Percentiles rank a stretch among this genome's conserved stretches.
Evolutionary conservation across 2,888 invertebrate species (phyloP).

Genomic region (Lasioglossum leucozonium): DNA sequence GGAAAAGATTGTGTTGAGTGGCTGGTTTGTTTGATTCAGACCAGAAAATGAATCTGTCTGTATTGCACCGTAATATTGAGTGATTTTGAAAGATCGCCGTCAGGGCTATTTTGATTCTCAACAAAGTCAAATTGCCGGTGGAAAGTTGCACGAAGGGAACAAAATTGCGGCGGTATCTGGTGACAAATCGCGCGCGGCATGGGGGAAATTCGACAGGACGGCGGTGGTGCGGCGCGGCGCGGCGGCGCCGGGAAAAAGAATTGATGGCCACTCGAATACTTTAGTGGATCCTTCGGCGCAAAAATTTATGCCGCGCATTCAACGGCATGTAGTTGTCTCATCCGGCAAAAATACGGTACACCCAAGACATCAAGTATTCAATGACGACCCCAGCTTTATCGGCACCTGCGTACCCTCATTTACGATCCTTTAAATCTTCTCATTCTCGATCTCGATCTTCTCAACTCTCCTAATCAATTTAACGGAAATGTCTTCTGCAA

Average conservation of each 20-base stretch:
- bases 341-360: constrained; percentile 15
- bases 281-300: constrained; percentile 21
- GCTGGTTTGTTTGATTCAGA: neutral
- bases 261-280: constrained; percentile 23
- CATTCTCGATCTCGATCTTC: neutral
- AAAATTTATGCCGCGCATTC: constrained; percentile 24
- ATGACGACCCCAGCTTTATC: constrained; percentile 15
- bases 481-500: neutral
- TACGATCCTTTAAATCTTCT: constrained; percentile 23
- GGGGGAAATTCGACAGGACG: constrained; percentile 17
- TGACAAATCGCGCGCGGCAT: constrained; percentile 25
- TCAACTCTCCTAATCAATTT: neutral
- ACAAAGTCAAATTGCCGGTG: neutral
- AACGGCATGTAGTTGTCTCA: constrained; percentile 26
- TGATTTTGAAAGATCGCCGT: neutral
- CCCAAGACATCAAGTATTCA: constrained; percentile 26
- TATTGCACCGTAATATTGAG: neutral
- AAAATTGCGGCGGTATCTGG: neutral
- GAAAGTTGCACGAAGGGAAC: neutral
- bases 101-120: neutral
- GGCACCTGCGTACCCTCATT: constrained; percentile 13
- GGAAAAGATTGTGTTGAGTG: neutral
- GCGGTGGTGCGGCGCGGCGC: neutral
- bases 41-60: neutral
- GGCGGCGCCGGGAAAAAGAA: neutral